Conservation (phyloP, 2,888 invertebrate genomes). For the Acanthopleura granulata region DNA sequence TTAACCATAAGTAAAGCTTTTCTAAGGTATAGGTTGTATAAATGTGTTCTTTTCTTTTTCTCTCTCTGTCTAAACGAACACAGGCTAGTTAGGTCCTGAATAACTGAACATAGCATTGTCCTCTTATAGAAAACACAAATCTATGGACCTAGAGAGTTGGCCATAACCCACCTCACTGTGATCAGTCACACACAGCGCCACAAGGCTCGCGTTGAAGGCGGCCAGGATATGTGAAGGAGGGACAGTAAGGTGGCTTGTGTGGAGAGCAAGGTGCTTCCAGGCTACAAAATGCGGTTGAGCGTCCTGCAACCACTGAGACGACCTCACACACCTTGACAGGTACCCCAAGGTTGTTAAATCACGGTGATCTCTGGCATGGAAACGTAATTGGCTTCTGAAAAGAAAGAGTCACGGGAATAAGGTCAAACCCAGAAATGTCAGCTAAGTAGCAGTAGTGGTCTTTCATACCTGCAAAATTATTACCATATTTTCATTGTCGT, state of each 20-base stretch:
- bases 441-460: too few species aligned
- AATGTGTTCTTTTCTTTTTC: too few species aligned
- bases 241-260: slow-evolving; percentile 26
- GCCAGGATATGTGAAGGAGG: slow-evolving; percentile 24
- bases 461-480: too few species aligned
- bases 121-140: too few species aligned
- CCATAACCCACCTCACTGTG: not conserved
- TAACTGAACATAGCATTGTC: too few species aligned
- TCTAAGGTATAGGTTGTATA: too few species aligned
- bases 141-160: slow-evolving; percentile 7
- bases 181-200: slow-evolving; percentile 3
- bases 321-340: not conserved
- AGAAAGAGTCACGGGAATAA: too few species aligned
- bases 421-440: too few species aligned
- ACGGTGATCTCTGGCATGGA: not conserved
- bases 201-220: not conserved
- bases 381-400: not conserved
- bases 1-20: too few species aligned
- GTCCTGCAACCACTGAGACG: not conserved
- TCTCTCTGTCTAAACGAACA: too few species aligned
- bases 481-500: too few species aligned
- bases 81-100: too few species aligned
- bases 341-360: not conserved
- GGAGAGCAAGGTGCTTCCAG: slow-evolving; percentile 30
- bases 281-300: slow-evolving; percentile 26